Evolutionary conservation across 2,113 vertebrate genomes (phyloP).

Genomic region (Microcebus griseorufus): DNA sequence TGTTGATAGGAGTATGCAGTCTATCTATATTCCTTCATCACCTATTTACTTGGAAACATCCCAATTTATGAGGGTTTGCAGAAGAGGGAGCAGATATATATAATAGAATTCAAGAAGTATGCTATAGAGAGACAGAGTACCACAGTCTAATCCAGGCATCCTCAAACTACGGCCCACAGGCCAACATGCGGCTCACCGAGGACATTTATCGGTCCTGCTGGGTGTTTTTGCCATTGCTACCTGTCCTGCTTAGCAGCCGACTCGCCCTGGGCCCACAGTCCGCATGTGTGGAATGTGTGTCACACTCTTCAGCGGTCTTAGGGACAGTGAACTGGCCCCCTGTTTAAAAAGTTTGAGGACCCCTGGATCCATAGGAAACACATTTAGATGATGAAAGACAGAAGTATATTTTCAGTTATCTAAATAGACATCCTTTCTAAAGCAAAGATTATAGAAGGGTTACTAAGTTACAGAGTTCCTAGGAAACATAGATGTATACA

Average conservation of each 20-base stretch:
- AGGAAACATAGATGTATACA: not conserved
- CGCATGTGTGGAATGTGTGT: too few relatives aligned
- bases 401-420: not conserved
- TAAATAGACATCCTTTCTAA: conserved; percentile 34
- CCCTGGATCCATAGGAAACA: not conserved
- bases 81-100: not conserved
- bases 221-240: too few relatives aligned
- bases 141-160: not conserved
- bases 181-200: too few relatives aligned
- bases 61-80: not conserved
- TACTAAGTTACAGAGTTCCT: conserved; percentile 30
- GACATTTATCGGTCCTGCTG: too few relatives aligned
- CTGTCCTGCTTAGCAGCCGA: too few relatives aligned
- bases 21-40: not conserved
- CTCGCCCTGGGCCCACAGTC: too few relatives aligned
- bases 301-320: too few relatives aligned
- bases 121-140: not conserved
- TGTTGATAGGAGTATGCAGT: not conserved
- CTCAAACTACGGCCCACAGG: too few relatives aligned
- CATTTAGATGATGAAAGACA: not conserved
- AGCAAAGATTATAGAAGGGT: conserved; percentile 22
- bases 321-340: too few relatives aligned
- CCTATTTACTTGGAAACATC: conserved; percentile 21
- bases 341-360: too few relatives aligned
- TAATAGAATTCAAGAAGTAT: conserved; percentile 29